phyloP scores from a whole-genome alignment of 2,888 invertebrate genomes.

The Cephus runcator region DNA sequence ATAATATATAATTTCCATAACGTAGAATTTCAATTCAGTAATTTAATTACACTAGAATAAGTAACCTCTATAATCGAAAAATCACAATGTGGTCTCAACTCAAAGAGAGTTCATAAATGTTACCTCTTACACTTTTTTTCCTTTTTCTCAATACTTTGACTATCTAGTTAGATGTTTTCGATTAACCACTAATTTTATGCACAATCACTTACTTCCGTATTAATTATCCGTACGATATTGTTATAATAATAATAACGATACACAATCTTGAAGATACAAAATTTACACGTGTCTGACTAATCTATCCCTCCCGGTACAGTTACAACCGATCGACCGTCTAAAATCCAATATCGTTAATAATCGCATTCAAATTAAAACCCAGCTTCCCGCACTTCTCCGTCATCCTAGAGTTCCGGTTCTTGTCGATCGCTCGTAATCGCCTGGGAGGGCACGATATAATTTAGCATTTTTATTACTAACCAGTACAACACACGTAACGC shows the following conservation, averaged over 20 bases:
- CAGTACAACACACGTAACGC: slow-evolving; percentile 55
- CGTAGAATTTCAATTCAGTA: slow-evolving; percentile 28
- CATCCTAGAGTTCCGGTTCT: too few relatives aligned
- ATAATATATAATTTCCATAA: slow-evolving; percentile 5
- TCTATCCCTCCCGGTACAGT: not conserved
- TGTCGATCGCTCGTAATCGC: slow-evolving; percentile 11
- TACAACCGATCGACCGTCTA: not conserved
- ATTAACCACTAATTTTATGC: slow-evolving; percentile 57
- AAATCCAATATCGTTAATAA: slow-evolving; percentile 4
- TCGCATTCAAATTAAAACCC: slow-evolving; percentile 35
- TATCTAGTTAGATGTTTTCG: slow-evolving; percentile 43
- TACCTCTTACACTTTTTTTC: slow-evolving; percentile 8
- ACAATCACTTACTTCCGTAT: slow-evolving; percentile 46
- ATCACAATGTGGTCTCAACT: slow-evolving; percentile 50
- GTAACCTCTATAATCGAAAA: slow-evolving; percentile 46
- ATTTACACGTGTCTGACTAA: slow-evolving; percentile 49
- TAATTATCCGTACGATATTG: slow-evolving; percentile 32
- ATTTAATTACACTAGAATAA: slow-evolving; percentile 38
- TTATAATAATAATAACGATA: slow-evolving; percentile 38
- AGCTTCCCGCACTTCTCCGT: slow-evolving; percentile 15
- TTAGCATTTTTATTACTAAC: slow-evolving; percentile 47
- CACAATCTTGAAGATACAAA: slow-evolving; percentile 61
- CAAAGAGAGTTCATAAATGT: slow-evolving; percentile 21
- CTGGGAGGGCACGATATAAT: slow-evolving; percentile 30
- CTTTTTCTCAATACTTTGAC: slow-evolving; percentile 44